phyloP scores from a whole-genome alignment of 2,113 vertebrate species.

The Clupea harengus region DNA sequence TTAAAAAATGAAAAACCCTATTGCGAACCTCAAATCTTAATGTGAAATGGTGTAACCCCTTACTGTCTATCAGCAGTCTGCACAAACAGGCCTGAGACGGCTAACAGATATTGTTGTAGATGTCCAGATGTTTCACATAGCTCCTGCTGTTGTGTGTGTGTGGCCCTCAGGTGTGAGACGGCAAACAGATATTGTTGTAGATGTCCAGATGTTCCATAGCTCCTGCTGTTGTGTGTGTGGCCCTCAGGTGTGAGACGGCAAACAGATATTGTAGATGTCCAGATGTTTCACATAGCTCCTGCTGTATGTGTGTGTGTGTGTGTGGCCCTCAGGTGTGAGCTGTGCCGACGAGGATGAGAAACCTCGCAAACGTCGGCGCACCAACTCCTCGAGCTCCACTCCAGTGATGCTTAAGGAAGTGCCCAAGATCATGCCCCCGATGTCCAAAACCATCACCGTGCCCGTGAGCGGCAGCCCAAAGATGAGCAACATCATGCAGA shows the following conservation, averaged over 20 bases:
- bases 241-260: constrained; percentile 92
- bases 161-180: too few species aligned
- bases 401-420: constrained; percentile 94
- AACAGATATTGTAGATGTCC: constrained; percentile 60
- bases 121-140: too few species aligned
- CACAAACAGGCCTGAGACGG: too few species aligned
- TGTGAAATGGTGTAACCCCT: too few species aligned
- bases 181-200: too few species aligned
- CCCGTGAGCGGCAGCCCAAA: constrained; percentile 93
- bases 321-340: constrained; percentile 82
- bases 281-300: constrained; percentile 3
- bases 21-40: too few species aligned
- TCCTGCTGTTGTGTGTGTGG: constrained; percentile 31
- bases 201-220: too few species aligned
- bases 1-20: too few species aligned
- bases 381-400: constrained; percentile 93
- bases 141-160: too few species aligned
- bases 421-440: constrained; percentile 79
- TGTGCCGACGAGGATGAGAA: constrained; percentile 98
- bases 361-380: constrained; percentile 93
- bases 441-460: constrained; percentile 90
- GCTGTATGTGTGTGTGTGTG: neutral
- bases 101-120: too few species aligned
- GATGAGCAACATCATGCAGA: constrained; percentile 99
- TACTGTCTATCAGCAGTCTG: too few species aligned